phyloP scores from a whole-genome alignment of 2,888 invertebrate genomes.

The Drosophila mercatorum region DNA sequence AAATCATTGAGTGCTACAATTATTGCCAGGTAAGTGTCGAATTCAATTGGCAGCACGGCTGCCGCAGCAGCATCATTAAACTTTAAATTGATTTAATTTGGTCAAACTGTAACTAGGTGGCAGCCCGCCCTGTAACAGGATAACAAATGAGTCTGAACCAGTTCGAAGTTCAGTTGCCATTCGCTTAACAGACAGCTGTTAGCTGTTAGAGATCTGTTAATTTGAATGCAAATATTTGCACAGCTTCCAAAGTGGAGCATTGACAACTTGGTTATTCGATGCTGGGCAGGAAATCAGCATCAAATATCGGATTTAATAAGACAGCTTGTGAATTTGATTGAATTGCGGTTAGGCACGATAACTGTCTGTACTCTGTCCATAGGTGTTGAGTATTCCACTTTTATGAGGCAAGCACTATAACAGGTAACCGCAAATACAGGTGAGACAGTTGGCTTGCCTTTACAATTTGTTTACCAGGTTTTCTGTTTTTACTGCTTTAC shows the following conservation, averaged over 20 bases:
- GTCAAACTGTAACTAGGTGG: neutral
- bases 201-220: neutral
- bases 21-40: slow-evolving; percentile 56
- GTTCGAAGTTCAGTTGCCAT: neutral
- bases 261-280: slow-evolving; percentile 59
- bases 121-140: slow-evolving; percentile 14
- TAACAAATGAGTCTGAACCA: slow-evolving; percentile 1
- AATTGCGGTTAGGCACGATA: slow-evolving; percentile 44
- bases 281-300: slow-evolving; percentile 62
- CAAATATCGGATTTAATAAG: slow-evolving; percentile 56
- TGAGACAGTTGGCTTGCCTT: slow-evolving; percentile 21
- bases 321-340: slow-evolving; percentile 45
- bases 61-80: slow-evolving; percentile 10
- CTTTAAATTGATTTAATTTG: slow-evolving; percentile 17
- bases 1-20: slow-evolving; percentile 31
- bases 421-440: slow-evolving; percentile 44
- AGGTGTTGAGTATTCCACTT: slow-evolving; percentile 29
- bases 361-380: slow-evolving; percentile 15
- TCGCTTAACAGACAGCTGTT: neutral
- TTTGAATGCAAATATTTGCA: slow-evolving; percentile 14
- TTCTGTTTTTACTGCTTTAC: slow-evolving; percentile 16
- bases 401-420: slow-evolving; percentile 21
- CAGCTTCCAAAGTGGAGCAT: slow-evolving; percentile 27
- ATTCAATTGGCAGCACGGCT: slow-evolving; percentile 8
- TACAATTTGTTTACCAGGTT: slow-evolving; percentile 28